Evolutionary conservation across 2,113 vertebrate species (phyloP).

Genomic region (Ophthalmolycus amberensis): DNA sequence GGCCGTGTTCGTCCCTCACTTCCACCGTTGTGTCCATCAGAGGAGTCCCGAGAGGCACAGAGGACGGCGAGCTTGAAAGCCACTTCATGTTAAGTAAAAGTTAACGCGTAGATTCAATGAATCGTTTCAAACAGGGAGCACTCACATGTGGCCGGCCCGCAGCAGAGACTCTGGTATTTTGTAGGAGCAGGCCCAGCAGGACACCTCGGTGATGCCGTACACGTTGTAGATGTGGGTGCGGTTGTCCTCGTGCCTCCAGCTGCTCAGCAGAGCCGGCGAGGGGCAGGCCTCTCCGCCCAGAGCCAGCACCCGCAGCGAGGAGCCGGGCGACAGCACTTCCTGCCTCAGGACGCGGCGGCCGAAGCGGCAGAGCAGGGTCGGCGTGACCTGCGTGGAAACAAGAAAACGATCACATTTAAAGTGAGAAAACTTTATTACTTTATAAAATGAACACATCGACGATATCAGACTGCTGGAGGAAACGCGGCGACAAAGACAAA

Average conservation of each 20-base stretch:
- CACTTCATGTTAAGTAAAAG: not conserved
- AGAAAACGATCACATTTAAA: not conserved
- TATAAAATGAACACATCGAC: too few species aligned
- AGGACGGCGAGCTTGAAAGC: conserved; percentile 74
- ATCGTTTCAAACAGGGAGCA: not conserved
- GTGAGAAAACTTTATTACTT: not conserved
- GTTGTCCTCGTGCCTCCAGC: conserved; percentile 90
- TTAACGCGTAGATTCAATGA: not conserved
- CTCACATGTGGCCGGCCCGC: conserved; percentile 64
- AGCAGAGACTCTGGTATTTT: conserved; percentile 85
- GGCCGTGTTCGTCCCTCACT: conserved; percentile 85
- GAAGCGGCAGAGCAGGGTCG: conserved; percentile 90
- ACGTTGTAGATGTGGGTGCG: conserved; percentile 91
- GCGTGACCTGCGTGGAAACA: conserved; percentile 86
- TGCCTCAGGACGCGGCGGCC: conserved; percentile 84
- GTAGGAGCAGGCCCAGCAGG: conserved; percentile 94
- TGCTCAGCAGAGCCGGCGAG: conserved; percentile 79
- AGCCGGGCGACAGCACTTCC: conserved; percentile 84
- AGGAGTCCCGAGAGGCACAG: conserved; percentile 87
- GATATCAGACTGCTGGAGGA: too few species aligned
- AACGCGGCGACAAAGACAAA: too few species aligned
- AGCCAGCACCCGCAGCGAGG: conserved; percentile 90
- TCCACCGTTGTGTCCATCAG: conserved; percentile 90
- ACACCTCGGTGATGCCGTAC: conserved; percentile 97
- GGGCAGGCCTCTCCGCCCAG: conserved; percentile 95